These are phyloP conservation scores for Hirtodrosophila cameraria DNA, from an alignment of 2,888 invertebrate species.

Conservation along the genomic window DNA sequence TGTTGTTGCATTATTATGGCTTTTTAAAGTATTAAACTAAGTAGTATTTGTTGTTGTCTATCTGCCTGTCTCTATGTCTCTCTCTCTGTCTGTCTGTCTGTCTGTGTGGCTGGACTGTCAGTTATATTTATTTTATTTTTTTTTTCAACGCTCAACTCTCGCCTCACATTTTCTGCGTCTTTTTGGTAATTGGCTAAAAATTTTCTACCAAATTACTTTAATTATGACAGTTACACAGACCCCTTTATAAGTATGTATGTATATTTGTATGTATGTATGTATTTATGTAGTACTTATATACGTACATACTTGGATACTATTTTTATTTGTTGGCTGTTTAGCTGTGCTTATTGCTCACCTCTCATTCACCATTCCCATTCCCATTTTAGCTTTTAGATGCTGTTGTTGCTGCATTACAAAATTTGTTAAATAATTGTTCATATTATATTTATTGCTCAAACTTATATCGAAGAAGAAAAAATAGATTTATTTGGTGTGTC, in stretches of 20 bases:
- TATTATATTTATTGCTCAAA: slow-evolving; percentile 45
- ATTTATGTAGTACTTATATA: slow-evolving; percentile 5
- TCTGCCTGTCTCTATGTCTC: slow-evolving; percentile 3
- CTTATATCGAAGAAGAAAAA: not conserved
- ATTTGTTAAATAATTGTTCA: slow-evolving; percentile 73
- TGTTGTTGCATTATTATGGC: slow-evolving; percentile 66
- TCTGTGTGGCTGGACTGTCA: slow-evolving; percentile 27
- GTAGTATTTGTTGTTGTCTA: slow-evolving; percentile 51
- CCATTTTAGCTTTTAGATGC: slow-evolving; percentile 27
- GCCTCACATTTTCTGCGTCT: slow-evolving; percentile 75
- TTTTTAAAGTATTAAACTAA: slow-evolving; percentile 78
- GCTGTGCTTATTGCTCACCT: slow-evolving; percentile 57
- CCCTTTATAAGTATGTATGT: slow-evolving; percentile 20
- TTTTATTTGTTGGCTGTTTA: slow-evolving; percentile 48
- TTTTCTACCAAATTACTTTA: slow-evolving; percentile 83
- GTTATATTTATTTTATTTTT: slow-evolving; percentile 18
- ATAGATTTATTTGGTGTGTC: too few species aligned
- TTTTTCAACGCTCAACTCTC: slow-evolving; percentile 37
- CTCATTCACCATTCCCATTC: slow-evolving; percentile 19
- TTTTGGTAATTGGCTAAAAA: slow-evolving; percentile 81
- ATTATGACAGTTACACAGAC: slow-evolving; percentile 79
- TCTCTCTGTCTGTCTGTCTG: slow-evolving; percentile 14
- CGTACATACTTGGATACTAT: not conserved
- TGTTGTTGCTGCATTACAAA: slow-evolving; percentile 51
- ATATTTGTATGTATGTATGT: slow-evolving; percentile 2